Evolutionary conservation across 2,113 vertebrate species (phyloP).

Genomic region (Aptenodytes patagonicus): DNA sequence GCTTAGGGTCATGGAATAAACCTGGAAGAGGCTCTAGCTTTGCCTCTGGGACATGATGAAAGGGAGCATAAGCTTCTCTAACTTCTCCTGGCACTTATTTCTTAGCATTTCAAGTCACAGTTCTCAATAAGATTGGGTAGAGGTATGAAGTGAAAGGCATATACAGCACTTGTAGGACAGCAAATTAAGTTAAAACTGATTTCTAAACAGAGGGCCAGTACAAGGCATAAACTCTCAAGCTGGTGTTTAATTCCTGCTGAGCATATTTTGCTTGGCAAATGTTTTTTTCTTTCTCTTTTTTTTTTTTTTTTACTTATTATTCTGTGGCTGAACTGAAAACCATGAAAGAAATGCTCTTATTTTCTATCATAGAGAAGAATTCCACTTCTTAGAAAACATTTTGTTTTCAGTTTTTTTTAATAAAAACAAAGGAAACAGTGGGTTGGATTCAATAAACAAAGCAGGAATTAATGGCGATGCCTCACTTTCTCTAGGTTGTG

Average conservation of each 20-base stretch:
- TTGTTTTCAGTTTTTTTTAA: not conserved
- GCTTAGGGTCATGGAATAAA: not conserved
- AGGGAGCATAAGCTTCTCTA: not conserved
- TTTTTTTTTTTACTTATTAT: not conserved
- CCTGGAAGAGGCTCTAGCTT: not conserved
- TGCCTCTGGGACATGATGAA: not conserved
- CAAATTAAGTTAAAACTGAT: not conserved
- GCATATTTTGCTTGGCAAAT: not conserved
- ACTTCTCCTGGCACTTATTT: not conserved
- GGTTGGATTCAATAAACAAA: not conserved
- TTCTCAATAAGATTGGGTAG: not conserved
- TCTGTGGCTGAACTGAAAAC: not conserved
- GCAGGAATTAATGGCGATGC: not conserved
- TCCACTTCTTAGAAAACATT: not conserved
- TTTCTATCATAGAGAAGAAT: not conserved
- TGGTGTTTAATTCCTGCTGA: not conserved
- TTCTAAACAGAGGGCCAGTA: not conserved
- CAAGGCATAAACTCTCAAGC: not conserved
- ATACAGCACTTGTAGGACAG: not conserved
- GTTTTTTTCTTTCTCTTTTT: rapidly evolving
- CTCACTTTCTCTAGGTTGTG: not conserved
- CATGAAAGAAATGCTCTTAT: not conserved
- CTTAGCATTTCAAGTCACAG: not conserved
- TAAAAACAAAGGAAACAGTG: not conserved
- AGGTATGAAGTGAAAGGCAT: not conserved